Base-by-base conservation (phyloP, 2,113 vertebrate species). In the Colius striatus region DNA sequence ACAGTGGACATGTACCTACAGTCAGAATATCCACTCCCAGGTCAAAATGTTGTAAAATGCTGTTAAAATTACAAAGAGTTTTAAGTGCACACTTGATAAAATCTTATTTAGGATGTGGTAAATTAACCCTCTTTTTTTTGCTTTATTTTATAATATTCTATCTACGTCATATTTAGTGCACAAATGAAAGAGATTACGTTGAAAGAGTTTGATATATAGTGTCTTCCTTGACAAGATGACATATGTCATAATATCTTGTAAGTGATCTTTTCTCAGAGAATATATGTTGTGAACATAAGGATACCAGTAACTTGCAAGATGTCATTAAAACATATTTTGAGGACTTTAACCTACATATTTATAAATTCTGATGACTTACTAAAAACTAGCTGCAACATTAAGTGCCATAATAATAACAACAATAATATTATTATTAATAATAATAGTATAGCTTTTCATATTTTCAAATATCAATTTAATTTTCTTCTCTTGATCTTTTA, bases 211-310 rank as follows among this genome's bases (percentile, higher is more conserved):
- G 15, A 34, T 78, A 54, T 55, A 78, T 16, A 72, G 61, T 79
- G 17, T 36, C 57, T 21, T 90, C n/a, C 26, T 70, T 95, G 91
- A 78, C 91, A 96, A 88, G 50, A 65, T 86, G 78, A 66, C 95
- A 95, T 94, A 95, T 87, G 95, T 51, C 47, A 51, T 58, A 62
- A 74, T 82, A 66, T 65, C 80, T 57, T 70, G 61, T 51, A 90
- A 92, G 57, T 68, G 74, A 92, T 96, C 51, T 91, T 73, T 93
- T 92, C 51, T 54, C 38, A 87, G 70, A 95, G 87, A 58, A 80
- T 95, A 96, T 96, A 95, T 95, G 95, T 72, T 94, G 41, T 17
- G 9, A 86, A 78, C 95, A 94, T 96, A 95, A 94, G 94, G 95
- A 82, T 91, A 84, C 15, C 30, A 90, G 57, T 72, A 95, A 87